Base-by-base conservation (phyloP, 1,140 invertebrate genomes). In the Tetramorium simillimum region DNA sequence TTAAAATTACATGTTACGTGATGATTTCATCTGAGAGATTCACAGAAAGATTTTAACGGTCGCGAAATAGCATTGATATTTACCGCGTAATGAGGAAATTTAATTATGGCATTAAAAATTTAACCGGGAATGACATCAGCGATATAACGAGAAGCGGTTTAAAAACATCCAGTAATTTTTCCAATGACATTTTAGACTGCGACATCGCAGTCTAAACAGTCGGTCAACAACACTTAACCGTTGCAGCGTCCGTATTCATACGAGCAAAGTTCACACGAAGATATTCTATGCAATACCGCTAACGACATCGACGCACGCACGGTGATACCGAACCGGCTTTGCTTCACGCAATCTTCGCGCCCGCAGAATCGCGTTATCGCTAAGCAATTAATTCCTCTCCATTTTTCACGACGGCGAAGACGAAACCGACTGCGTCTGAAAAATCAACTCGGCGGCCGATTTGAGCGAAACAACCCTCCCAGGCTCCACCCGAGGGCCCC, bases 371-470 rank as follows among this genome's bases (percentile, higher is more conserved):
- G 10, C 12, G 43, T 33, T 33, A 53, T 37, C 24, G 24, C 16
- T 40, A n/a, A 46, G 18, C 18, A 28, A 73, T 14, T 78, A 65
- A 78, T 78, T 46, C 12, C 14, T 75, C 69, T 49, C 43, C 69
- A 84, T 84, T 75, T 62, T 84, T 84, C 67, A 82, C 67, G 53
- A 60, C 53, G 5, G 60, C 43, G 5, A 67, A 67, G 14, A 21
- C 33, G 9, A 84, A 82, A n/a, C 16, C 21, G 62, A 80, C n/a
- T 24, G 16, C 24, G 18, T 49, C 51, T 53, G 3, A 46, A 43
- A 56, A 49, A 43, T 6, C 63, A 16, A 10, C 40, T 28, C 51
- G 3, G 16, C 40, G 14, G 5, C 28, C 28, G 49, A 1, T 43
- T n/a, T 40, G 37, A 70, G 37, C 51, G 37, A 72, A 72, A 3